These are phyloP conservation scores for Pristiophorus japonicus DNA, from an alignment of 2,113 vertebrate genomes.

Conservation along the genomic window DNA sequence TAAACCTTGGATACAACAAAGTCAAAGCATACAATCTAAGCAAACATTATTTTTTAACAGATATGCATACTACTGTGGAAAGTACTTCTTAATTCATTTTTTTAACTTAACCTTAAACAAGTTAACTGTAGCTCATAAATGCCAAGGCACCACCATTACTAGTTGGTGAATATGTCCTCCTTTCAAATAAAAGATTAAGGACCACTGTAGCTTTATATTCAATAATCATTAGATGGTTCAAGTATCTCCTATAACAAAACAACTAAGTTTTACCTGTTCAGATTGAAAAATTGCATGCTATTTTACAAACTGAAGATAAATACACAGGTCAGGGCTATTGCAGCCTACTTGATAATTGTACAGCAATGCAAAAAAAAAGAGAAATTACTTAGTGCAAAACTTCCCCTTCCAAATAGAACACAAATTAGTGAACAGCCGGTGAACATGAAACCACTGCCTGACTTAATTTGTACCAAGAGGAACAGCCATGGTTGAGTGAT, in stretches of 20 bases:
- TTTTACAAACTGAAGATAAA: slow-evolving; percentile 29
- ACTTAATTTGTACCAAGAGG: slow-evolving; percentile 7
- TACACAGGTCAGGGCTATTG: slow-evolving; percentile 34
- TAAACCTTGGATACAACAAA: slow-evolving; percentile 28
- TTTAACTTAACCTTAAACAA: slow-evolving; percentile 1
- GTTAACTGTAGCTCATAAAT: slow-evolving; percentile 15
- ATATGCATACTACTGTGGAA: slow-evolving; percentile 25
- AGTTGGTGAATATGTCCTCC: neutral
- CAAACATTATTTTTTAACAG: slow-evolving; percentile 26
- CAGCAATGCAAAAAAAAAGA: slow-evolving; percentile 34
- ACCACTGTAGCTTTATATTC: neutral
- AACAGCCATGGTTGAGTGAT: slow-evolving; percentile 29
- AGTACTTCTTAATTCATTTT: neutral
- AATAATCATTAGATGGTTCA: slow-evolving; percentile 26
- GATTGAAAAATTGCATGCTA: slow-evolving; percentile 31
- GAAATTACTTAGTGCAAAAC: slow-evolving; percentile 32
- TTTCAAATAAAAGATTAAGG: slow-evolving; percentile 4
- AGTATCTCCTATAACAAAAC: slow-evolving; percentile 23
- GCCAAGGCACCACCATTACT: slow-evolving; percentile 16
- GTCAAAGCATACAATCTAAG: slow-evolving; percentile 19
- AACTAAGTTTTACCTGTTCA: neutral
- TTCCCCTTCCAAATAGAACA: slow-evolving; percentile 33
- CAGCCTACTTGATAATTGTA: slow-evolving; percentile 32
- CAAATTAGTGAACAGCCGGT: neutral
- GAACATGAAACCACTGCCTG: slow-evolving; percentile 2